A percentile compares a stretch with the other conserved stretches of the same genome.
These are phyloP conservation scores for Mustela erminea DNA, from an alignment of 2,797 vertebrate genomes.

Conservation along the genomic window DNA sequence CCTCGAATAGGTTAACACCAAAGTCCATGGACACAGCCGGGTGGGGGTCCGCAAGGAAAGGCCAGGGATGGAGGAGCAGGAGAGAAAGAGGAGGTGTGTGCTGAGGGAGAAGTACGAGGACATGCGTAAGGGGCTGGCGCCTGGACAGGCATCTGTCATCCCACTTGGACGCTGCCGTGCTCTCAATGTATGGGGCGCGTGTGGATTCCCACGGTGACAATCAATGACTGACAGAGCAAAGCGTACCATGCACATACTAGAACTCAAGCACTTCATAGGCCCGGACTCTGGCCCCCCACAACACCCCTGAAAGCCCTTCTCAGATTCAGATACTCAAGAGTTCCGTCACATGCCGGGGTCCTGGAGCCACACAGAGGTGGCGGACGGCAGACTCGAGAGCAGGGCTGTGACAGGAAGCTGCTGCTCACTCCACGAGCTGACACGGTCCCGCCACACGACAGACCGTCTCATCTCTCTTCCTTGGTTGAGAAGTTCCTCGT, in stretches of 20 bases:
- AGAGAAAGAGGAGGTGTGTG: not conserved
- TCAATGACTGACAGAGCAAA: not conserved
- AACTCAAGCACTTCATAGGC: not conserved
- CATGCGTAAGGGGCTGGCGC: accelerated
- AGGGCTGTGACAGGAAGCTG: not conserved
- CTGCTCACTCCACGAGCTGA: accelerated
- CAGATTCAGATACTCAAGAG: not conserved
- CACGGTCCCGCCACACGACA: accelerated
- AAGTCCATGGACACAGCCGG: not conserved
- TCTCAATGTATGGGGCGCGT: accelerated
- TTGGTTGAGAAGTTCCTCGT: not conserved
- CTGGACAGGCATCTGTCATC: not conserved
- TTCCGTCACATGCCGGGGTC: not conserved
- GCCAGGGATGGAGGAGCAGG: not conserved
- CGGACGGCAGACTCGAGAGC: not conserved
- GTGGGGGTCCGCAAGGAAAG: not conserved
- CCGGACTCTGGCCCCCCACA: not conserved
- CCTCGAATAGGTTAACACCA: too few relatives aligned
- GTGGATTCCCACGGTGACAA: not conserved
- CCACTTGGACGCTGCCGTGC: not conserved
- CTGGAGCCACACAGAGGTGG: too few relatives aligned
- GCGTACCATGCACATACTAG: accelerated
- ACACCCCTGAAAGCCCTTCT: not conserved
- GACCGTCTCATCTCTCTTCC: not conserved
- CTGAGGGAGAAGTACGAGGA: not conserved